Conservation (phyloP, 2,113 vertebrate genomes). For the Dicentrarchus labrax region DNA sequence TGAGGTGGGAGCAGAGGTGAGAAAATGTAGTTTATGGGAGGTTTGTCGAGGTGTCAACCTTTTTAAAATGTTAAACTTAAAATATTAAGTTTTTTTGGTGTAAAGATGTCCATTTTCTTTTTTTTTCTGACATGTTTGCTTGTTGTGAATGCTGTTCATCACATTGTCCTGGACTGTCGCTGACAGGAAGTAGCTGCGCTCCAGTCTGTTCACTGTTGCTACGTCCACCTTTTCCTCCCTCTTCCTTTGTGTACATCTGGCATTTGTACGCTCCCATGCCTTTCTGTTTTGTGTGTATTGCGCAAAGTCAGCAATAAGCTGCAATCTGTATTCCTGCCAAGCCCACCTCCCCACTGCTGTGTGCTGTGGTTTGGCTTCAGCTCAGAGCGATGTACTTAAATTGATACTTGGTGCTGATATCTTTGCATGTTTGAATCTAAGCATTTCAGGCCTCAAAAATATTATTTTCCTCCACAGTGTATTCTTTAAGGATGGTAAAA, state of each 20-base stretch:
- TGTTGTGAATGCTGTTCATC: slow-evolving; percentile 12
- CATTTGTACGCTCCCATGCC: slow-evolving; percentile 15
- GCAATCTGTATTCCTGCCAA: slow-evolving; percentile 35
- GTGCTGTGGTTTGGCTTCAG: slow-evolving; percentile 4
- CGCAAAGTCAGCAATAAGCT: slow-evolving; percentile 58
- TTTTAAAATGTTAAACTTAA: not conserved
- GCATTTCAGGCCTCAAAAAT: not conserved
- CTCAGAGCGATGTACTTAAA: not conserved
- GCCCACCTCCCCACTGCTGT: slow-evolving; percentile 8
- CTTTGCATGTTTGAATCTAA: not conserved
- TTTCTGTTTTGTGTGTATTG: slow-evolving; percentile 1
- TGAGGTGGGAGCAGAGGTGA: not conserved
- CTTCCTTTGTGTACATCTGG: slow-evolving; percentile 44
- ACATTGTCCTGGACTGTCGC: not conserved
- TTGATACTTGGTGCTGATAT: not conserved
- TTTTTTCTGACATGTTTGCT: slow-evolving; percentile 12
- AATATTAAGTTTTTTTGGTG: too few relatives aligned
- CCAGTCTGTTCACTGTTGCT: slow-evolving; percentile 12
- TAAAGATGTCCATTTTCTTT: not conserved
- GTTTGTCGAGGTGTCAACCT: not conserved
- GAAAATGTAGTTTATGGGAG: not conserved
- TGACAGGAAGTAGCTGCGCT: slow-evolving; percentile 23
- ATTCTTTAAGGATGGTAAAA: not conserved
- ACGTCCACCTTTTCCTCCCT: not conserved
- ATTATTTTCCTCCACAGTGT: not conserved